These are phyloP conservation scores for Pteronotus mesoamericanus DNA, from an alignment of 2,797 vertebrate genomes.

Conservation along the genomic window DNA sequence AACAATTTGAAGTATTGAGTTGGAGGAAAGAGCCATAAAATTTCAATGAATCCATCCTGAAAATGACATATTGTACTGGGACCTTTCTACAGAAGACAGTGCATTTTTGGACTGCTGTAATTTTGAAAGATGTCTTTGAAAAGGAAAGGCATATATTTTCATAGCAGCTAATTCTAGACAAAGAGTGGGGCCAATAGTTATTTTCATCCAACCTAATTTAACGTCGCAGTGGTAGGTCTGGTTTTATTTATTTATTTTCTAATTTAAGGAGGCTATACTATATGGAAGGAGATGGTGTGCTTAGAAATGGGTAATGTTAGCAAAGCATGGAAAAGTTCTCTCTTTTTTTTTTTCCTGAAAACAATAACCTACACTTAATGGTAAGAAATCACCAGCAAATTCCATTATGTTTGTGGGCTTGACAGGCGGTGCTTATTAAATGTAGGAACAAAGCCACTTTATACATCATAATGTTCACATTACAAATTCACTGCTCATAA, in stretches of 20 bases:
- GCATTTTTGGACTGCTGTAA: not conserved
- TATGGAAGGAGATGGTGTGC: slow-evolving; percentile 60
- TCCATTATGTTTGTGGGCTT: slow-evolving; percentile 88
- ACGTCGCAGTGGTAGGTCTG: slow-evolving; percentile 11
- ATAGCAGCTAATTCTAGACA: slow-evolving; percentile 40
- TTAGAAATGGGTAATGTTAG: slow-evolving; percentile 79
- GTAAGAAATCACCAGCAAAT: slow-evolving; percentile 88
- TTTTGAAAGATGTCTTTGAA: slow-evolving; percentile 46
- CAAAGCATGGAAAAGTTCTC: slow-evolving; percentile 76
- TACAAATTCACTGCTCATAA: slow-evolving; percentile 84
- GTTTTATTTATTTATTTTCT: slow-evolving; percentile 72
- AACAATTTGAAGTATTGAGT: not conserved
- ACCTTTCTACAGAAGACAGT: not conserved
- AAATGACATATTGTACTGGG: not conserved
- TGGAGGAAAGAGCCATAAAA: not conserved
- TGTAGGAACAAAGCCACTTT: slow-evolving; percentile 92
- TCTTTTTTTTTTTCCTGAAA: slow-evolving; percentile 72
- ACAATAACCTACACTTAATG: slow-evolving; percentile 83
- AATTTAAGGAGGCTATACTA: slow-evolving; percentile 63
- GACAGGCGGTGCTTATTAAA: slow-evolving; percentile 93
- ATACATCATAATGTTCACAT: slow-evolving; percentile 86
- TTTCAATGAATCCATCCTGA: slow-evolving; percentile 5
- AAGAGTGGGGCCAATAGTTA: slow-evolving; percentile 23
- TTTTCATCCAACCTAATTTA: slow-evolving; percentile 59
- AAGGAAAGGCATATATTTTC: slow-evolving; percentile 39